phyloP scores from a whole-genome alignment of 2,888 invertebrate species.

The Rotaria socialis region DNA sequence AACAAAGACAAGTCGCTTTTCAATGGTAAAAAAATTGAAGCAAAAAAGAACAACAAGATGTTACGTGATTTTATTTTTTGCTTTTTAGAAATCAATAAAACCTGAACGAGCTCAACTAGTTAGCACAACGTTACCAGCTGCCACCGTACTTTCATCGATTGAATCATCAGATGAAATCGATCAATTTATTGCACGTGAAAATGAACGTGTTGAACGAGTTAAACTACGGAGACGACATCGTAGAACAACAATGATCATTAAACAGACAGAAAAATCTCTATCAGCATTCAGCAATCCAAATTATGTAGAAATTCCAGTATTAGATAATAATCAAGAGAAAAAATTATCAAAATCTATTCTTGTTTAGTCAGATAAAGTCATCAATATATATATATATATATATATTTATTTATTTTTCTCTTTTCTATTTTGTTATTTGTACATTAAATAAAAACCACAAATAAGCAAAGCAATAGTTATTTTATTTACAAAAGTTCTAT shows the following conservation, averaged over 20 bases:
- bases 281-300: constrained; percentile 32
- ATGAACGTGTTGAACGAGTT: neutral
- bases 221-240: constrained; percentile 8
- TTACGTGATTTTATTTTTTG: no score
- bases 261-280: neutral
- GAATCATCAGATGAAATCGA: neutral
- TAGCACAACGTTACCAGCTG: neutral
- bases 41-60: neutral
- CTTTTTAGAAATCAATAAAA: neutral
- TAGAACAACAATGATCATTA: neutral
- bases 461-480: neutral
- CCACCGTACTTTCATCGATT: neutral
- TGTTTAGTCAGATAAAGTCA: neutral
- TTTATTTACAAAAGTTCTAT: neutral
- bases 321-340: neutral
- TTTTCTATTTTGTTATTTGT: constrained; percentile 24
- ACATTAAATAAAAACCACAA: neutral
- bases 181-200: constrained; percentile 7
- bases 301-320: neutral
- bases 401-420: neutral
- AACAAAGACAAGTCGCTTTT: neutral
- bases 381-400: neutral
- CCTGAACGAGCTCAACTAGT: constrained; percentile 33
- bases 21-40: neutral
- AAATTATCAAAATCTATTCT: neutral